Evolutionary conservation across 2,888 invertebrate genomes (phyloP), one percentile per base, ranked within the genome.

Genomic region (Hecatera dysodea): DNA sequence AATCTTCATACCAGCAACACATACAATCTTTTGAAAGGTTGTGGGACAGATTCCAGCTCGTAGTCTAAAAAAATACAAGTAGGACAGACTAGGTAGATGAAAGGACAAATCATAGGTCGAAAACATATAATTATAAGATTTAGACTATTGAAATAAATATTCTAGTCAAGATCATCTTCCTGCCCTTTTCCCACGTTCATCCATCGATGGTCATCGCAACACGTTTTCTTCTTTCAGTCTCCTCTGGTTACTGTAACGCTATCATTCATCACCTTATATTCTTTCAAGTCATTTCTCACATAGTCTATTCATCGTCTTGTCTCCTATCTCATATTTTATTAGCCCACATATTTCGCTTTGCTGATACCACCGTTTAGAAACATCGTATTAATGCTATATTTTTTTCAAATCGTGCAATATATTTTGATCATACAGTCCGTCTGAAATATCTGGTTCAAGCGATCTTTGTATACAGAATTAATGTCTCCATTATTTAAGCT

Each of bases 401-500:
- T 50, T 29, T 27, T 17, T 4, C 19, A 0, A 55, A 17, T 1
- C 29, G 0, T 24, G 2, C 8, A n/a, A 69, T 48, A 42, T 12
- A 46, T 48, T 74, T 56, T 56, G 33, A 33, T 36, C 33, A 44
- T 27, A 59, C 29, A 72, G 48, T 12, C 12, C n/a, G 63, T 22
- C 63, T 50, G 19, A 62, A 33, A 56, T 59, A 70, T 55, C 39
- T 24, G 55, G 24, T 74, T 65, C 65, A 72, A 75, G 67, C 67
- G 12, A 17, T 53, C 29, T 63, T 60, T 76, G 63, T 63, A 46
- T 60, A 46, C 50, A 71, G 12, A 57, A 70, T 74, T 44, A 77
- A 76, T 65, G 67, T 78, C 73, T 68, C 67, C 67, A 78, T 83
- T 82, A 79, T 71, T 75, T 67, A 48, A 70, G 73, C 36, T 69